Evolutionary conservation across 2,888 invertebrate species (phyloP).

Genomic region (Habrosyne pyritoides): DNA sequence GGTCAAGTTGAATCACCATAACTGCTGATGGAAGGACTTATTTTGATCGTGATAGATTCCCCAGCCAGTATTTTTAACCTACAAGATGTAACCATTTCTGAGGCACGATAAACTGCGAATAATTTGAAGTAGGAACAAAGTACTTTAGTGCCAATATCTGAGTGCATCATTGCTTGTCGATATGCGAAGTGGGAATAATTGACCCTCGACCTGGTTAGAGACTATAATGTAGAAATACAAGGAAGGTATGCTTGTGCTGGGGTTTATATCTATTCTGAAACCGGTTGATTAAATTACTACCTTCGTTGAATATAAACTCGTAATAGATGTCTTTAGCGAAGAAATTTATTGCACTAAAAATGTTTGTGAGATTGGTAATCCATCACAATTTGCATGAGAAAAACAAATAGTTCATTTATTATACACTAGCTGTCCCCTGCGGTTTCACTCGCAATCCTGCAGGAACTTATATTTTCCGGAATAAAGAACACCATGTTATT

Average conservation of each 20-base stretch:
- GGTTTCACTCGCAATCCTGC: no score
- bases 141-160: conserved; percentile 14
- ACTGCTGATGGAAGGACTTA: no score
- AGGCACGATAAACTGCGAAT: not conserved
- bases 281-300: conserved; percentile 37
- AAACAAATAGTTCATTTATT: no score
- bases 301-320: not conserved
- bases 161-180: conserved; percentile 33
- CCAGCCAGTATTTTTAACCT: no score
- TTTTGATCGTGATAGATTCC: no score
- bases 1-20: no score
- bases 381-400: no score
- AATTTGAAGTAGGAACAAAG: conserved; percentile 23
- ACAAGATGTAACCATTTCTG: not conserved
- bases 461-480: no score
- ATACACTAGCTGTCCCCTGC: no score
- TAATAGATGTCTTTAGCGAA: conserved; percentile 8
- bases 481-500: no score
- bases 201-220: conserved; percentile 45
- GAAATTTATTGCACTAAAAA: not conserved
- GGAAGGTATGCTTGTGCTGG: conserved; percentile 41
- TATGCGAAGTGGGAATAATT: conserved; percentile 48
- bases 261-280: conserved; percentile 31
- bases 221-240: conserved; percentile 53
- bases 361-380: not conserved